Base-by-base conservation (phyloP, 1,140 invertebrate species). In the Drosophila virilis region DNA sequence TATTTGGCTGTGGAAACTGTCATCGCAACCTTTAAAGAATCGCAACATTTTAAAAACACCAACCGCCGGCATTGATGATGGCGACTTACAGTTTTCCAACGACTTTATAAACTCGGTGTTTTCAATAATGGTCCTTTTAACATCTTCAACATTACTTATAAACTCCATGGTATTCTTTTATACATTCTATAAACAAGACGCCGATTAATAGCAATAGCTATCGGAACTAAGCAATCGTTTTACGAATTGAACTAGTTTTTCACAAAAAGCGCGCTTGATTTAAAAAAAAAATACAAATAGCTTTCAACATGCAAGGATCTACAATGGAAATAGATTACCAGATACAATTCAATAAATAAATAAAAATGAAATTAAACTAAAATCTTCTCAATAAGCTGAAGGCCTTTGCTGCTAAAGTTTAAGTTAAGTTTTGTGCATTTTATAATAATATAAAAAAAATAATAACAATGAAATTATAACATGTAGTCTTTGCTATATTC, bases 31-130 rank as follows among this genome's bases (percentile, higher is more conserved):
- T 28, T 17, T 6, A 10, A 33, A 3, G 0, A 15, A n/a, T 7
- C 5, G 8, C 45, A 42, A 8, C 1, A 9, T 32, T 22, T 12
- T 51, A 8, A 3, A 13, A 7, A 15, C 2, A 38, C 12, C 6
- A 37, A 22, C 6, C 8, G 22, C 7, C 13, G n/a, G 6, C 13
- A n/a, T 22, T 6, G 1, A 13, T 37, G 9, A 7, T 15, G 0
- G 10, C 2, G 9, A 35, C n/a, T 73, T 48, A 73, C 70, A 32
- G 12, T 42, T 40, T 54, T 68, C 64, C 6, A 73, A 60, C 22
- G 70, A 68, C 10, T 52, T 35, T 2, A 68, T 45, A 6, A 40
- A 45, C 22, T 46, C 9, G 6, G 33, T 15, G 28, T 52, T 68
- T 6, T 73, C 64, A 52, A 73, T 45, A 33, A 73, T 28, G 8